These are phyloP conservation scores for Oscheius sp. DNA, from an alignment of 2,888 invertebrate genomes.

Conservation along the genomic window DNA sequence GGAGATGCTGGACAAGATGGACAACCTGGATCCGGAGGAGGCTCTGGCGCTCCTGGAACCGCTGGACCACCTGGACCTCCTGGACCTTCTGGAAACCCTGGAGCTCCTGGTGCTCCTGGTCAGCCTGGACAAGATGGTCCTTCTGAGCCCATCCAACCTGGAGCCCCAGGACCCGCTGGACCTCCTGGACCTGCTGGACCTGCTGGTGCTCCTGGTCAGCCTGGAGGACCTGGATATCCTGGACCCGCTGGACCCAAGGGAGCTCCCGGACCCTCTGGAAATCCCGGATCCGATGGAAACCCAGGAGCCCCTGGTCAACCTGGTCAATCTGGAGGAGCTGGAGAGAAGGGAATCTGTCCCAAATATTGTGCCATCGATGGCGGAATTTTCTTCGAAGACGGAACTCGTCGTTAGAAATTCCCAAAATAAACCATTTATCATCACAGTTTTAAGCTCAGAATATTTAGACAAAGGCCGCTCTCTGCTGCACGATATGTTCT, in stretches of 20 bases:
- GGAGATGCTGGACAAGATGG: constrained; percentile 48
- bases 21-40: constrained; percentile 47
- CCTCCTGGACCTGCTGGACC: constrained; percentile 16
- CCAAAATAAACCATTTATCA: not conserved
- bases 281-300: constrained; percentile 42
- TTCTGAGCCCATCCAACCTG: not conserved
- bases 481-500: constrained; percentile 3
- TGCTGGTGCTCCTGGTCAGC: constrained; percentile 10
- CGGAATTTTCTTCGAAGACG: constrained; percentile 69
- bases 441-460: constrained; percentile 17
- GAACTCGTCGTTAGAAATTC: constrained; percentile 58
- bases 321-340: constrained; percentile 21
- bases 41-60: constrained; percentile 4
- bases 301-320: constrained; percentile 18
- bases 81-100: constrained; percentile 1
- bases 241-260: constrained; percentile 18
- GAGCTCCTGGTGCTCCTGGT: not conserved
- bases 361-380: constrained; percentile 47
- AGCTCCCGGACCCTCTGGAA: constrained; percentile 22
- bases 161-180: constrained; percentile 7
- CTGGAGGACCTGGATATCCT: constrained; percentile 3
- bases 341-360: constrained; percentile 31
- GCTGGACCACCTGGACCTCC: constrained; percentile 6
- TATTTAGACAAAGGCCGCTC: constrained; percentile 1
- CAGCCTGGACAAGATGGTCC: not conserved